Conservation (phyloP, 1,140 invertebrate genomes). For the Calliphora vicina region DNA sequence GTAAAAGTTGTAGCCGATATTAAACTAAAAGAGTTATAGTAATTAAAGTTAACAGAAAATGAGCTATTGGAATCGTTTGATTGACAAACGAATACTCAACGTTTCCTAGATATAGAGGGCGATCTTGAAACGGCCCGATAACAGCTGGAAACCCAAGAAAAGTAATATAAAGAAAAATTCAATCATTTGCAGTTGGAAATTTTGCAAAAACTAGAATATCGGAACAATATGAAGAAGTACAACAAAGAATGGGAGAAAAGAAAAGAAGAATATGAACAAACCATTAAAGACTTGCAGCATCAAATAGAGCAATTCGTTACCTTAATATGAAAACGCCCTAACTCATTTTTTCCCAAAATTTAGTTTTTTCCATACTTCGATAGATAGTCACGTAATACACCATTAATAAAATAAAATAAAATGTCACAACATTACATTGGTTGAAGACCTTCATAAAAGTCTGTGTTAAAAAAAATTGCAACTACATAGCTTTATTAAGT, state of each 20-base stretch:
- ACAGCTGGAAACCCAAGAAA: conserved; percentile 6
- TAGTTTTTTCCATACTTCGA: no score
- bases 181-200: conserved; percentile 29
- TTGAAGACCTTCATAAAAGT: no score
- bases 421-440: no score
- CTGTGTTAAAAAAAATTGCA: no score
- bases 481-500: no score
- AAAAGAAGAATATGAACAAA: conserved; percentile 8
- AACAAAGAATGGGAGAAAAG: conserved; percentile 29
- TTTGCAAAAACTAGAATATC: conserved; percentile 21
- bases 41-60: not conserved
- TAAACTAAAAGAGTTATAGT: not conserved
- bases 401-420: no score
- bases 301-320: not conserved
- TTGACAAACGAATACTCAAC: not conserved
- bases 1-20: not conserved
- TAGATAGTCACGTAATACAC: no score
- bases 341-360: no score
- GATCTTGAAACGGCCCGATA: not conserved
- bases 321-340: no score
- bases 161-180: not conserved
- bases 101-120: not conserved
- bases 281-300: not conserved
- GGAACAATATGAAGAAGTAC: conserved; percentile 27
- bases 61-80: not conserved